Conservation (phyloP, 2,888 invertebrate genomes). For the Ophraella communa region DNA sequence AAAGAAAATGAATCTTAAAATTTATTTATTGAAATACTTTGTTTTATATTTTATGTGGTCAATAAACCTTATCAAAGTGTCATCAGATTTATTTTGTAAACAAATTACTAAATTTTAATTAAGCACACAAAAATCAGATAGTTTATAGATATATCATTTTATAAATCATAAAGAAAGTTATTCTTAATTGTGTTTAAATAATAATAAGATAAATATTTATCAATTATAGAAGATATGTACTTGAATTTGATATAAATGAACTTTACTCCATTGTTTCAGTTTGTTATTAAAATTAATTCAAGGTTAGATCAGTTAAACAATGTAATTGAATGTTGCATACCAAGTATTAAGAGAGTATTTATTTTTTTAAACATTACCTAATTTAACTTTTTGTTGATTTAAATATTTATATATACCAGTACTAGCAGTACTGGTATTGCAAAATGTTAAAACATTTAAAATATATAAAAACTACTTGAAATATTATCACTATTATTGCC, state of each 20-base stretch:
- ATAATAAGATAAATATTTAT: neutral
- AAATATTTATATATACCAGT: no score
- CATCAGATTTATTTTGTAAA: neutral
- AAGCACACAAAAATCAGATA: no score
- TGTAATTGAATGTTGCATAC: neutral
- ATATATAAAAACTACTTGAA: neutral
- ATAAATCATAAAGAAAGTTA: neutral
- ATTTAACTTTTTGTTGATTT: no score
- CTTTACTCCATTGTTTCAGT: neutral
- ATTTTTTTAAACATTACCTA: neutral
- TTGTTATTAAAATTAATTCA: neutral
- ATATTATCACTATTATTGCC: neutral
- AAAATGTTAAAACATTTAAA: neutral
- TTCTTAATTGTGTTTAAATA: neutral
- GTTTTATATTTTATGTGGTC: neutral
- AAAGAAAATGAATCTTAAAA: neutral
- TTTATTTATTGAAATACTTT: neutral
- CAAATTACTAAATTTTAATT: neutral
- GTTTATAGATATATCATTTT: neutral
- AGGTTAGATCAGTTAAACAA: neutral
- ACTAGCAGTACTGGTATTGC: no score
- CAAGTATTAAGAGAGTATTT: neutral
- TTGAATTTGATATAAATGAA: neutral
- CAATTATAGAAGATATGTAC: neutral
- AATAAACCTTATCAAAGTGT: neutral